Evolutionary conservation across 2,888 invertebrate genomes (phyloP), one percentile per base, ranked within the genome.

Genomic region (Coleophora flavipennella): DNA sequence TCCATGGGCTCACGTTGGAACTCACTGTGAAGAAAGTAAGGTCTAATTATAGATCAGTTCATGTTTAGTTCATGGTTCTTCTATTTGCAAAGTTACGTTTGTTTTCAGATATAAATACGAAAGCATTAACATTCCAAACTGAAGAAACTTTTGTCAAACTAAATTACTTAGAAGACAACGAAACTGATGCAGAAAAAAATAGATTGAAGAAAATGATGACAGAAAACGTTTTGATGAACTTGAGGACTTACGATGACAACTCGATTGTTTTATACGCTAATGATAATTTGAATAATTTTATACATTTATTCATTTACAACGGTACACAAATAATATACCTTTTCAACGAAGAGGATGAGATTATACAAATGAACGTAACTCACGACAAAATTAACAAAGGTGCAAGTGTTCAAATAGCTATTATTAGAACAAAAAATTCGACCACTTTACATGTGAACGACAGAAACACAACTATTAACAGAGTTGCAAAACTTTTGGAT

Each of bases 231-330:
- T 85, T 96, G n/a, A 89, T 97, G 65, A 97, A 96, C 73, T 84
- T 97, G 44, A 87, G 97, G 53, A 97, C 97, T 0, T 95, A 95
- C 63, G 93, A 93, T 56, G 86, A 88, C 31, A 89, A 92, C 50
- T 91, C 95, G 0, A 74, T 97, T 53, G 90, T 97, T 12, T 80
- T 97, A 7, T 97, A 97, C 62, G 94, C 95, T 27, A 95, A 96
- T 63, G 97, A 97, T 70, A 92, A 96, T 68, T 84, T 94, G 43
- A 96, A 96, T 66, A 97, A 97, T 72, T 97, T 97, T 68, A 91
- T 96, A 37, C 96, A 96, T 70, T 76, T 96, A 25, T 94, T 93
- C 70, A 90, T 96, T 45, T 89, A 91, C 48, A 91, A 91, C 45
- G 92, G 92, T 10, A 91, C 91, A 8, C 89, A 90, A 75, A 91